Conservation (phyloP, 2,888 invertebrate genomes). For the Cheilosia vernalis region DNA sequence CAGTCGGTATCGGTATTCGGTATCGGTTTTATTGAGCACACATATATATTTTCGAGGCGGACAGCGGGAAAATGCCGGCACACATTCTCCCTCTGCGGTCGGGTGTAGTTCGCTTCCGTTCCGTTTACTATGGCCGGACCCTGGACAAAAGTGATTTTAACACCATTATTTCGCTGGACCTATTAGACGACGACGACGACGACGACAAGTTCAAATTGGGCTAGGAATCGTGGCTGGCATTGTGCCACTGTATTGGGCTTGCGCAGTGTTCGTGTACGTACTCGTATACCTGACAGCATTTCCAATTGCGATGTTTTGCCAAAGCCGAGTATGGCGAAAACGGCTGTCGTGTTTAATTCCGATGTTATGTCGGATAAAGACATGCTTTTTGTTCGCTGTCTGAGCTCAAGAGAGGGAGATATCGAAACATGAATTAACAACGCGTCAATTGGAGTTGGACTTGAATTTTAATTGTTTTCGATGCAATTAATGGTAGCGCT, state of each 20-base stretch:
- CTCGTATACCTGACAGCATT: constrained; percentile 51
- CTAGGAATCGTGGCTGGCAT: constrained; percentile 25
- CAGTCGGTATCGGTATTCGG: too few species aligned
- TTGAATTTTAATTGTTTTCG: constrained; percentile 45
- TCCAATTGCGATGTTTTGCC: constrained; percentile 53
- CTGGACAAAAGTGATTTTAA: constrained; percentile 56
- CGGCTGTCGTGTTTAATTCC: constrained; percentile 63
- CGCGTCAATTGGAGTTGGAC: constrained; percentile 38
- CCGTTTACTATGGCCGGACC: constrained; percentile 1
- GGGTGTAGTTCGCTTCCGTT: constrained; percentile 32
- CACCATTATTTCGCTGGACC: constrained; percentile 49
- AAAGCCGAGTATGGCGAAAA: constrained; percentile 51
- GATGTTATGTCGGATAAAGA: constrained; percentile 38
- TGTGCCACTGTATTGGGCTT: constrained; percentile 36
- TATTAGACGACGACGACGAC: constrained; percentile 4
- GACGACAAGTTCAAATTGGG: constrained; percentile 27
- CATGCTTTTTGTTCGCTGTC: constrained; percentile 28
- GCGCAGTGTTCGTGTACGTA: background rate
- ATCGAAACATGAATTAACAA: constrained; percentile 43
- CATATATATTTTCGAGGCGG: constrained; percentile 33
- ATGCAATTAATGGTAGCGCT: background rate
- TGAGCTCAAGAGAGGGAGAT: constrained; percentile 23
- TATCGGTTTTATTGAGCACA: constrained; percentile 5
- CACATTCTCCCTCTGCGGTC: background rate
- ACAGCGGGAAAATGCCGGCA: constrained; percentile 1